Percentiles rank a stretch among this genome's conserved stretches.
These are phyloP conservation scores for Patella pellucida DNA, from an alignment of 2,888 invertebrate species.

Conservation along the genomic window DNA sequence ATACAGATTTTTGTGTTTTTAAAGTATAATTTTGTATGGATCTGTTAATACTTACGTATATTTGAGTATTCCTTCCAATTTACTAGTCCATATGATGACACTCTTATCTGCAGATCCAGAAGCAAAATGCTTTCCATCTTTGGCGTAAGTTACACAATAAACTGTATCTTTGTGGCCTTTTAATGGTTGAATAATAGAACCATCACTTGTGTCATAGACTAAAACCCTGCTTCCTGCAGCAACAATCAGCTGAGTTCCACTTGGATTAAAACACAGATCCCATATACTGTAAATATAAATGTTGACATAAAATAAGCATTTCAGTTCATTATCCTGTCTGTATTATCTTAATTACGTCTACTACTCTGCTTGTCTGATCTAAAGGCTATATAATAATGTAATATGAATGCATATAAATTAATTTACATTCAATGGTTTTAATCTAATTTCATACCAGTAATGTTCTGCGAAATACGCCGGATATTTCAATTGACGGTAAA, in stretches of 20 bases:
- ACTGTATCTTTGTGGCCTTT: slow-evolving; percentile 97
- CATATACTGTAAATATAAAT: slow-evolving; percentile 81
- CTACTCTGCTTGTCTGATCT: no score
- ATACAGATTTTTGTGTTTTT: no score
- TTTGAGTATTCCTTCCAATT: slow-evolving; percentile 94
- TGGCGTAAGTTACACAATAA: slow-evolving; percentile 90
- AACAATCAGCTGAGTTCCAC: slow-evolving; percentile 92
- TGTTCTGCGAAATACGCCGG: no score
- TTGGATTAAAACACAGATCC: slow-evolving; percentile 94
- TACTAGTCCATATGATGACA: slow-evolving; percentile 97
- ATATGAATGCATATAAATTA: no score
- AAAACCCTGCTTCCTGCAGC: slow-evolving; percentile 95
- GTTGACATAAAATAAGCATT: no score
- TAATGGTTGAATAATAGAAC: slow-evolving; percentile 89
- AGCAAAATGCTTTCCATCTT: slow-evolving; percentile 95
- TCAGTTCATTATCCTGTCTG: no score
- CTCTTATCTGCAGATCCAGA: slow-evolving; percentile 97
- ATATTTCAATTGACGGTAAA: no score
- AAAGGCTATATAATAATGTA: no score
- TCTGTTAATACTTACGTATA: slow-evolving; percentile 82
- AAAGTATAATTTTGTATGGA: no score
- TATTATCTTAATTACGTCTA: no score
- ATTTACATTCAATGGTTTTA: no score
- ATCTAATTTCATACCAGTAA: no score
- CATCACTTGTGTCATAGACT: slow-evolving; percentile 93